Evolutionary conservation across 1,140 invertebrate genomes (phyloP).

Genomic region (Heliothis subflexa): DNA sequence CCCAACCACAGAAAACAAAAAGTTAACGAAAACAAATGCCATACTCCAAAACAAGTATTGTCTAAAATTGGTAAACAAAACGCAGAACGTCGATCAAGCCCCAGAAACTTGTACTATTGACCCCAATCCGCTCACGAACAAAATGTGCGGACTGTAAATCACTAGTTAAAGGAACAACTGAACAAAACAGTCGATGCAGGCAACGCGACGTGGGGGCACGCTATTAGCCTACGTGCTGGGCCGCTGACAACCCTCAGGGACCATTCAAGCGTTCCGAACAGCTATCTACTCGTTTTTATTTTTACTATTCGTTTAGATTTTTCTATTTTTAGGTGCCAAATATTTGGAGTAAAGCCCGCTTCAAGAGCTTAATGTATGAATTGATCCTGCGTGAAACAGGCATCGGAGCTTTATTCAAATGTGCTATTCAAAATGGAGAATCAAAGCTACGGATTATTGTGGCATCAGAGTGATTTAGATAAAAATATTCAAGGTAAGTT

Average conservation of each 20-base stretch:
- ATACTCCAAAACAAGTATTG: background rate
- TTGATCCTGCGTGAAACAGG: no score
- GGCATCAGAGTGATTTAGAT: no score
- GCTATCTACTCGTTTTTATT: constrained; percentile 15
- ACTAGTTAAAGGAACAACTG: constrained; percentile 33
- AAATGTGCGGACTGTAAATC: constrained; percentile 57
- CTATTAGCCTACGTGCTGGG: constrained; percentile 53
- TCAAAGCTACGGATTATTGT: no score
- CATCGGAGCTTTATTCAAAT: no score
- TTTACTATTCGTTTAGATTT: constrained; percentile 5
- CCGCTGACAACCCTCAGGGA: constrained; percentile 25
- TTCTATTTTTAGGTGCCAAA: background rate
- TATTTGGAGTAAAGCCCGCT: background rate
- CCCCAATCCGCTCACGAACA: constrained; percentile 43
- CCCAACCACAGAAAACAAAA: background rate
- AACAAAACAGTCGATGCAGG: constrained; percentile 49
- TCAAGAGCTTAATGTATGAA: no score
- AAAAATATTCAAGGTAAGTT: no score
- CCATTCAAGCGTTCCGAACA: constrained; percentile 13
- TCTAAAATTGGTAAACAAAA: constrained; percentile 22
- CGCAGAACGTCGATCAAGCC: constrained; percentile 33
- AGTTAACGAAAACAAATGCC: constrained; percentile 2
- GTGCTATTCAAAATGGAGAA: no score
- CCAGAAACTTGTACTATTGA: constrained; percentile 15
- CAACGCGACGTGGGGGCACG: constrained; percentile 39